These are phyloP conservation scores for Dendrolimus pini DNA, from an alignment of 2,888 invertebrate species.

Conservation along the genomic window DNA sequence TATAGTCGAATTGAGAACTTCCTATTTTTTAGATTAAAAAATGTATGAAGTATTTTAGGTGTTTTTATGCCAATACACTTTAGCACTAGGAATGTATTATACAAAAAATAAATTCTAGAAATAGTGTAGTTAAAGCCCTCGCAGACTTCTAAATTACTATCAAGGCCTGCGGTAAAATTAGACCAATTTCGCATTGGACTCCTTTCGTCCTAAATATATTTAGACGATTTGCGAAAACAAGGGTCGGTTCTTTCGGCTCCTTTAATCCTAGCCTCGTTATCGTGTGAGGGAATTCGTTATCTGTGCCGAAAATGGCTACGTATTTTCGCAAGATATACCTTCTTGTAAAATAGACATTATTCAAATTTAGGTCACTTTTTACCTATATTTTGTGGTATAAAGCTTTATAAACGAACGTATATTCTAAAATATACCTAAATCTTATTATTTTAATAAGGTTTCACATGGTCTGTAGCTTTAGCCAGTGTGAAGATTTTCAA, in stretches of 20 bases:
- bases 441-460: too few species aligned
- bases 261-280: not conserved
- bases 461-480: too few species aligned
- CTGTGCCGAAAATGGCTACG: not conserved
- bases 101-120: not conserved
- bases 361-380: not conserved
- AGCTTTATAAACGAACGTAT: too few species aligned
- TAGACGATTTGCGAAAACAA: not conserved
- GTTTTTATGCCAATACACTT: too few species aligned
- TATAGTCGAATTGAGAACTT: too few species aligned
- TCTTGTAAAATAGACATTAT: conserved; percentile 2
- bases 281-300: not conserved
- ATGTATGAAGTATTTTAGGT: too few species aligned
- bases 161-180: not conserved
- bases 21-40: too few species aligned
- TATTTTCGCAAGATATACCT: not conserved
- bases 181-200: not conserved
- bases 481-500: too few species aligned
- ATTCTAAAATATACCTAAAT: too few species aligned
- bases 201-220: not conserved
- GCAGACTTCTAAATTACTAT: not conserved
- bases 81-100: too few species aligned
- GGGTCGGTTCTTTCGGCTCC: not conserved
- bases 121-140: not conserved
- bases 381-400: too few species aligned